These are phyloP conservation scores for Drosophila micromelanica DNA, from an alignment of 1,140 invertebrate genomes.

Conservation along the genomic window DNA sequence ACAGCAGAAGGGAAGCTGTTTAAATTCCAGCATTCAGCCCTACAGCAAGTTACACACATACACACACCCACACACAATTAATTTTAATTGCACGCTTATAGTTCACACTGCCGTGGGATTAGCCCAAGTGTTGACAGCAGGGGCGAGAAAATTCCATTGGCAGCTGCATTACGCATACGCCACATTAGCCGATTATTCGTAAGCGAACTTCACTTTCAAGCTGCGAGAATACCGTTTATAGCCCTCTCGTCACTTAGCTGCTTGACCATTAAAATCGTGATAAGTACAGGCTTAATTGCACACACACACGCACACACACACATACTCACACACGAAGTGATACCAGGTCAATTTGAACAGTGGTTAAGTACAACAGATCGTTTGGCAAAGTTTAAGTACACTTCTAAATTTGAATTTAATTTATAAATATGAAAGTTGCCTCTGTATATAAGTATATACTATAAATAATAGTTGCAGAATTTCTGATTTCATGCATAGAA, in stretches of 20 bases:
- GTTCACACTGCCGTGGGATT: constrained; percentile 56
- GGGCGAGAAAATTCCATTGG: not conserved
- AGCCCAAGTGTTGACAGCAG: constrained; percentile 43
- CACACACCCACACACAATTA: constrained; percentile 22
- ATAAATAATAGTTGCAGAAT: too few relatives aligned
- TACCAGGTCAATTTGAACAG: constrained; percentile 7
- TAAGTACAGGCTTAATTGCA: constrained; percentile 68
- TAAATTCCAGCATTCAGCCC: constrained; percentile 30
- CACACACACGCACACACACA: constrained; percentile 32
- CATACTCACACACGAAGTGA: not conserved
- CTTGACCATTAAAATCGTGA: constrained; percentile 70
- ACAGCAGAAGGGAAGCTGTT: constrained; percentile 25
- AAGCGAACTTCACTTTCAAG: constrained; percentile 7
- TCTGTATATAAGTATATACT: too few relatives aligned
- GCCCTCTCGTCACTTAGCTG: not conserved
- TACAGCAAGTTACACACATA: not conserved
- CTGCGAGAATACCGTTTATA: not conserved
- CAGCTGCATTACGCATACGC: constrained; percentile 52
- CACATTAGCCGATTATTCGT: constrained; percentile 21
- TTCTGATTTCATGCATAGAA: too few relatives aligned
- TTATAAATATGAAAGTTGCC: too few relatives aligned
- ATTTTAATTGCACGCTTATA: constrained; percentile 68
- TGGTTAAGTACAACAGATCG: not conserved
- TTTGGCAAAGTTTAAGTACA: too few relatives aligned
- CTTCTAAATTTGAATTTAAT: too few relatives aligned